phyloP scores from a whole-genome alignment of 2,888 invertebrate genomes.

The Pammene fasciana region DNA sequence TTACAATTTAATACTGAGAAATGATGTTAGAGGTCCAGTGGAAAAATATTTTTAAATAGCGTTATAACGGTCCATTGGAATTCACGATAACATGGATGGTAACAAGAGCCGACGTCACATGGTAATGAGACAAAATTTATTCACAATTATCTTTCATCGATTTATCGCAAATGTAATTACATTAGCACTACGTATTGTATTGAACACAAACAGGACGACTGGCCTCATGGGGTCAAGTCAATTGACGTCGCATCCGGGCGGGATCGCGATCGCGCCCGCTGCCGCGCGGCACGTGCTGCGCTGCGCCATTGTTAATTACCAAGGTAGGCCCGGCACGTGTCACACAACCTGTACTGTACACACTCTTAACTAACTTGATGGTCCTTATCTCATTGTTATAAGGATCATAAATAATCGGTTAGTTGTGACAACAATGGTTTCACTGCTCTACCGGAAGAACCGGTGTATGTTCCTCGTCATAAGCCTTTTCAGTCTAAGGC shows the following conservation, averaged over 20 bases:
- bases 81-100: no score
- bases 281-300: slow-evolving; percentile 26
- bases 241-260: slow-evolving; percentile 73
- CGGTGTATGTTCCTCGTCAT: not conserved
- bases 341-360: slow-evolving; percentile 2
- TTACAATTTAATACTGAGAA: no score
- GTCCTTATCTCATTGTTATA: not conserved
- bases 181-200: slow-evolving; percentile 24
- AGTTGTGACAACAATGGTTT: not conserved
- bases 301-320: slow-evolving; percentile 38
- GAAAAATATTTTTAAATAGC: no score
- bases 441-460: not conserved
- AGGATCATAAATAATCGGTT: not conserved
- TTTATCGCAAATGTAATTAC: slow-evolving; percentile 26
- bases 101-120: no score
- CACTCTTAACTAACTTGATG: not conserved
- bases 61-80: no score
- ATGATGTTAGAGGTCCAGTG: no score
- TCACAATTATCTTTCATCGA: slow-evolving; percentile 5
- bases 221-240: slow-evolving; percentile 79
- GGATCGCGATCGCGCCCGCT: slow-evolving; percentile 13
- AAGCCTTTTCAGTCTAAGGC: not conserved
- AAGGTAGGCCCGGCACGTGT: slow-evolving; percentile 25
- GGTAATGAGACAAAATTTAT: not conserved
- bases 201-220: slow-evolving; percentile 16